Conservation (phyloP, 2,888 invertebrate genomes). For the Neoitamus cyanurus region DNA sequence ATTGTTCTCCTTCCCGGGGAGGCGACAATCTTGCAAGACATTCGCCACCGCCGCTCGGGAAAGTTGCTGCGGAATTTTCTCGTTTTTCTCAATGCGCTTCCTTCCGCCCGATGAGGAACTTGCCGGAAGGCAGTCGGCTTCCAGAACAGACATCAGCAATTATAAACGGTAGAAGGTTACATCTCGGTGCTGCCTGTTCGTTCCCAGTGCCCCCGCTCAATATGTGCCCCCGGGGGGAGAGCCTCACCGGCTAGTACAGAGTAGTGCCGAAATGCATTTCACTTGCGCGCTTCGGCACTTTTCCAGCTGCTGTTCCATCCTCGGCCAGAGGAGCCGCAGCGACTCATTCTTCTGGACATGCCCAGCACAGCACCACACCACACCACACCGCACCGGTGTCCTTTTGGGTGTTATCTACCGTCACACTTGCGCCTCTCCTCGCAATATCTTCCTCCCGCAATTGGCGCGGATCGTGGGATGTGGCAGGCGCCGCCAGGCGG, state of each 20-base stretch:
- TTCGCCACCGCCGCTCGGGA: background rate
- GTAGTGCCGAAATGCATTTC: constrained; percentile 24
- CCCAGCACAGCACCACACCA: too few relatives aligned
- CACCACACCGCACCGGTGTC: background rate
- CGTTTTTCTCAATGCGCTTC: background rate
- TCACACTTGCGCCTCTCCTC: background rate
- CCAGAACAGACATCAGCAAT: constrained; percentile 41
- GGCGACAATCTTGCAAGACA: constrained; percentile 6
- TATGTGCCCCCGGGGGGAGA: background rate
- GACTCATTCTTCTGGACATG: background rate
- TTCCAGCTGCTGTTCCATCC: background rate
- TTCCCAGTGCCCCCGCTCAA: background rate
- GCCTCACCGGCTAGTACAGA: background rate
- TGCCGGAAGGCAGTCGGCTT: constrained; percentile 31
- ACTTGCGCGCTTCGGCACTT: background rate
- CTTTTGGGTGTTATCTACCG: background rate
- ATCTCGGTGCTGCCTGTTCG: background rate
- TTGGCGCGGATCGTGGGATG: background rate
- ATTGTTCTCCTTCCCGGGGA: background rate
- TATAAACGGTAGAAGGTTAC: constrained; percentile 15
- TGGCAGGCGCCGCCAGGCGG: too few relatives aligned
- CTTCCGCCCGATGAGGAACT: background rate
- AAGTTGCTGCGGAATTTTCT: background rate
- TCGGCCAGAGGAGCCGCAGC: background rate
- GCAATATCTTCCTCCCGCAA: background rate